Evolutionary conservation across 1,140 invertebrate genomes (phyloP).

Genomic region (Listronotus bonariensis): DNA sequence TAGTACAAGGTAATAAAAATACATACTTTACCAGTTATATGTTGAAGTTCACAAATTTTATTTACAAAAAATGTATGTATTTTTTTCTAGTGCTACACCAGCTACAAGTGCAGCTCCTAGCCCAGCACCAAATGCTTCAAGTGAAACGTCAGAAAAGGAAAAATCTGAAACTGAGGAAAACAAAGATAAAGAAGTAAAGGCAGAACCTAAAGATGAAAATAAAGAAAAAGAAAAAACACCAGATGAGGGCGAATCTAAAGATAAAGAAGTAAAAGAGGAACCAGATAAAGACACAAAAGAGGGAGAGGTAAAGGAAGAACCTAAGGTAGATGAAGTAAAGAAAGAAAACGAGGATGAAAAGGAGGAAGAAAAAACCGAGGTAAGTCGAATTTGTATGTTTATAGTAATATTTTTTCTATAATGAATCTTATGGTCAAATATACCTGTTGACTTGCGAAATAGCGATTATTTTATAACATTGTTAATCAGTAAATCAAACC

Average conservation of each 20-base stretch:
- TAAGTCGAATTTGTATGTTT: background rate
- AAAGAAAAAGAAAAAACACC: conserved; percentile 43
- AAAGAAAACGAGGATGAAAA: conserved; percentile 51
- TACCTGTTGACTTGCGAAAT: too few relatives aligned
- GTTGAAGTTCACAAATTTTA: background rate
- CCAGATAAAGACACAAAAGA: conserved; percentile 37
- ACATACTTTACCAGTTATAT: background rate
- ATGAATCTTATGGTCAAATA: too few relatives aligned
- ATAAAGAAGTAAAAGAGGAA: conserved; percentile 40
- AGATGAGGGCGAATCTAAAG: conserved; percentile 41
- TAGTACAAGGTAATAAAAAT: conserved; percentile 53
- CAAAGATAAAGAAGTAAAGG: conserved; percentile 52
- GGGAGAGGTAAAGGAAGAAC: conserved; percentile 3
- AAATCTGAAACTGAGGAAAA: conserved; percentile 43
- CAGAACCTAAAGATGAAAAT: conserved; percentile 55
- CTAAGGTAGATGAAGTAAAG: conserved; percentile 12
- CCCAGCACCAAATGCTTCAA: conserved; percentile 62
- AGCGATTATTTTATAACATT: too few relatives aligned
- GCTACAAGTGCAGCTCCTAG: conserved; percentile 74
- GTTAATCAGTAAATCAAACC: too few relatives aligned
- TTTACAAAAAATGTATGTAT: background rate
- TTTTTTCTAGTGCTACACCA: conserved; percentile 60
- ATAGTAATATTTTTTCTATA: too few relatives aligned
- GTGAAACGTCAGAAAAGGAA: conserved; percentile 48
- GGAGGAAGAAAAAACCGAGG: conserved; percentile 34